Conservation (phyloP, 2,888 invertebrate genomes). For the Agelastica alni region DNA sequence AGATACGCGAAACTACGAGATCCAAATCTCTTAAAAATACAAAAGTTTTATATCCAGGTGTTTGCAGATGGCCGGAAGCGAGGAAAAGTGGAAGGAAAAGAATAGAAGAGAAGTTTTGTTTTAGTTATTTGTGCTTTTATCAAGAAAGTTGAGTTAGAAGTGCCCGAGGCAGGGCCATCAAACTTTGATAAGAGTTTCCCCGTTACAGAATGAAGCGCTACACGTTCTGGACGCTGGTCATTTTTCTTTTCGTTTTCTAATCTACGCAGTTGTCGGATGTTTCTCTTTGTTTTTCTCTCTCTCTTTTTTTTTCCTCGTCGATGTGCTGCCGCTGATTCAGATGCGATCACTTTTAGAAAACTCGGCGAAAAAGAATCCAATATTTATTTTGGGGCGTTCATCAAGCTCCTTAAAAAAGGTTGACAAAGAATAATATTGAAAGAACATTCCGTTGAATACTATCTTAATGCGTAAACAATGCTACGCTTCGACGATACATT, state of each 20-base stretch:
- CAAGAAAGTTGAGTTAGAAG: constrained; percentile 53
- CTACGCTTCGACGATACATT: too few relatives aligned
- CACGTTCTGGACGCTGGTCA: constrained; percentile 55
- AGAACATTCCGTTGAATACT: not conserved
- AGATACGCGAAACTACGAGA: constrained; percentile 14
- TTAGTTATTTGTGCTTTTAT: constrained; percentile 56
- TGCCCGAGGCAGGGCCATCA: constrained; percentile 54
- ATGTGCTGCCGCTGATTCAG: constrained; percentile 9
- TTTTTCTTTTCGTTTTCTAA: constrained; percentile 61
- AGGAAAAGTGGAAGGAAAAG: constrained; percentile 25
- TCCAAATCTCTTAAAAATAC: constrained; percentile 36
- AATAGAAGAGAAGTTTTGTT: constrained; percentile 46
- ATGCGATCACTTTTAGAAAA: constrained; percentile 5
- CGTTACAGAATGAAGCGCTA: constrained; percentile 49
- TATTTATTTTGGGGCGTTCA: constrained; percentile 15
- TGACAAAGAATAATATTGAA: not conserved
- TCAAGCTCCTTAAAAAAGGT: not conserved
- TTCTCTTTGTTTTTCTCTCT: constrained; percentile 40
- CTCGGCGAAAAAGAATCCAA: constrained; percentile 9
- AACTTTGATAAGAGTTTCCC: constrained; percentile 59
- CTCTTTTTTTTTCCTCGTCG: constrained; percentile 35
- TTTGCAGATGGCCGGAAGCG: constrained; percentile 44
- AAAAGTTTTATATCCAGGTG: constrained; percentile 47
- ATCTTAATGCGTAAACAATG: not conserved
- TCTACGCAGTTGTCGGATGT: constrained; percentile 53